Percentiles rank a stretch among this genome's conserved stretches.
These are phyloP conservation scores for Ibycter americanus DNA, from an alignment of 2,797 vertebrate species.

Conservation along the genomic window DNA sequence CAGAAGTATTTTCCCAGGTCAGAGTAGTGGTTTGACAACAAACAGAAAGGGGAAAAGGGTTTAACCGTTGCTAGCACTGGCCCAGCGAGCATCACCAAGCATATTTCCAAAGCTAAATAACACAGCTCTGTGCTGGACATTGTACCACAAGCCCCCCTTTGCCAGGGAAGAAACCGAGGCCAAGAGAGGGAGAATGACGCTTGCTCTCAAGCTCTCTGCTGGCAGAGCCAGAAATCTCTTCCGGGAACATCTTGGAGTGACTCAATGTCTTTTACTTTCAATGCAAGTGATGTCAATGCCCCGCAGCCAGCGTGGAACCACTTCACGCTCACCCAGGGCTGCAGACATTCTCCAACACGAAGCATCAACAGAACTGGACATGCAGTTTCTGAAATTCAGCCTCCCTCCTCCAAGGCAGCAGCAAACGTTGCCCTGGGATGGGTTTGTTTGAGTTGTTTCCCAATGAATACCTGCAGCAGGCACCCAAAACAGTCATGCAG, in stretches of 20 bases:
- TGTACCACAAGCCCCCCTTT: neutral
- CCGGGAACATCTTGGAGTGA: conserved; percentile 50
- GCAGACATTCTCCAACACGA: neutral
- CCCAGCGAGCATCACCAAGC: neutral
- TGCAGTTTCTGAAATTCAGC: neutral
- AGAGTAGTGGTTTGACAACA: neutral
- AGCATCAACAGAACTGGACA: neutral
- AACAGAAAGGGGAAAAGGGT: neutral
- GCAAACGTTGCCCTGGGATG: fast-evolving
- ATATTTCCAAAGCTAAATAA: neutral
- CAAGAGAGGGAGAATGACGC: neutral
- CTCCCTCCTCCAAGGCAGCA: neutral
- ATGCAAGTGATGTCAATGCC: conserved; percentile 3
- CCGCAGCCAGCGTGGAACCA: neutral
- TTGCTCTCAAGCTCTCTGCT: neutral
- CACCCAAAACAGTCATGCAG: fast-evolving
- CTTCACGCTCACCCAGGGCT: neutral
- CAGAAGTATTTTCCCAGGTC: conserved; percentile 18
- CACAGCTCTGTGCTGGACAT: neutral
- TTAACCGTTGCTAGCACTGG: neutral
- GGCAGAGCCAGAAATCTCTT: conserved; percentile 10
- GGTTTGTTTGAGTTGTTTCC: neutral
- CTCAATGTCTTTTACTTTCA: conserved; percentile 46
- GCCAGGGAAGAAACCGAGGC: neutral
- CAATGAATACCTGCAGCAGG: neutral